phyloP scores from a whole-genome alignment of 2,888 invertebrate species.

The Serripes groenlandicus region DNA sequence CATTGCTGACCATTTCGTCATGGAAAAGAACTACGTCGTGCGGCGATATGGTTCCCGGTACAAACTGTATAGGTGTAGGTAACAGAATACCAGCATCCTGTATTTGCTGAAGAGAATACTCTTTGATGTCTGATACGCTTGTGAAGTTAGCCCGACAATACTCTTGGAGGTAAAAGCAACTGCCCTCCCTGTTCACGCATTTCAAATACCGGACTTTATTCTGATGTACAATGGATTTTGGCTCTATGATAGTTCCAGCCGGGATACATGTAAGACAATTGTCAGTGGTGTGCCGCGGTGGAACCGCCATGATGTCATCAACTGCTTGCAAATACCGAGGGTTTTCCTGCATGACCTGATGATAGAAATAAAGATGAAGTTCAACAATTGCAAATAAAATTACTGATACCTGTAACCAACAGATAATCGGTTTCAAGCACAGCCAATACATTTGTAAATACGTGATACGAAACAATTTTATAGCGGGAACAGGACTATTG shows the following conservation, averaged over 20 bases:
- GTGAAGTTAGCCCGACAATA: background rate
- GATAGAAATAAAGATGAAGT: too few species aligned
- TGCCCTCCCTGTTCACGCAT: background rate
- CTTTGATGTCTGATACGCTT: background rate
- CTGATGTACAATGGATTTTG: background rate
- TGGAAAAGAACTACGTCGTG: constrained; percentile 8
- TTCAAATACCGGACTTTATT: background rate
- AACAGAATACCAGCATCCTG: background rate
- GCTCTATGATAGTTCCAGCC: constrained; percentile 4
- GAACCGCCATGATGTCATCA: background rate
- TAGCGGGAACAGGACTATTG: too few species aligned
- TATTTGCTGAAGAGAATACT: background rate
- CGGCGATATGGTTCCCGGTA: constrained; percentile 9
- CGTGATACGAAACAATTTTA: too few species aligned
- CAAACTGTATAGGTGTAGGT: background rate
- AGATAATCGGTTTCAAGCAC: too few species aligned
- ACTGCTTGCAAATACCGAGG: background rate
- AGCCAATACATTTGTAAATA: too few species aligned
- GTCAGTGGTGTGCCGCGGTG: background rate
- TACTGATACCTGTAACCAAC: too few species aligned
- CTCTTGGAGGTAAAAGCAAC: background rate
- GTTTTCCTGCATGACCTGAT: constrained; percentile 10
- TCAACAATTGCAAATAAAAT: too few species aligned
- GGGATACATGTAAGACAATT: background rate
- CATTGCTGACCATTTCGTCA: constrained; percentile 3